Base-by-base conservation (phyloP, 1,140 invertebrate genomes). In the Latrodectus geometricus region DNA sequence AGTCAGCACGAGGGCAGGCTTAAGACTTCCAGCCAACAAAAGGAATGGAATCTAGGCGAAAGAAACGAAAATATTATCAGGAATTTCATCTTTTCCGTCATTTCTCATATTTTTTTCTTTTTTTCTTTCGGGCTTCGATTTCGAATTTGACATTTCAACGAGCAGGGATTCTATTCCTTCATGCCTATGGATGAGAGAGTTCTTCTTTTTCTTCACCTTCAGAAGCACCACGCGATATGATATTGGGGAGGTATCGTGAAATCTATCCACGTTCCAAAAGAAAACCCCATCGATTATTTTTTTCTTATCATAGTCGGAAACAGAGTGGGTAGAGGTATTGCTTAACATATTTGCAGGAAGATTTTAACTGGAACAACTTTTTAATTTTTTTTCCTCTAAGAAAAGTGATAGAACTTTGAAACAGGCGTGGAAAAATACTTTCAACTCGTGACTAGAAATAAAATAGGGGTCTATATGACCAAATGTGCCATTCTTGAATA, bases 71-170 rank as follows among this genome's bases (percentile, higher is more conserved):
- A 56, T 54, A 76, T 21, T 20, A 56, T 14, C 23, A 11, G 23
- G 76, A 78, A 78, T 66, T 78, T 68, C 21, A 17, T 78, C 61
- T 78, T 76, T 73, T 78, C 11, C 54, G 54, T 61, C 17, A 61
- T 61, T 61, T 35, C 35, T 35, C 35, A 35, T 35, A 35, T 35
- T 35, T 78, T 66, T 0, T 66, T 78, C 21, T 78, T 78, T 78
- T n/a, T 21, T 15, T 35, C 35, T 11, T 20, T 49, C 61, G 35
- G 35, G 9, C 35, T 78, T 66, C 76, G 61, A 78, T 78, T 78
- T 78, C 76, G 49, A 78, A 78, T 78, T 78, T 78, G 76, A 78
- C 76, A 78, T 78, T 78, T 78, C 76, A 78, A 78, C 52, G 76
- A 78, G 76, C 76, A 69, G n/a, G 66, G 76, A 78, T 78, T 66